Percentiles rank a stretch among this genome's conserved stretches.
These are phyloP conservation scores for Sarcophaga carnaria DNA, from an alignment of 2,888 invertebrate species.

Conservation along the genomic window DNA sequence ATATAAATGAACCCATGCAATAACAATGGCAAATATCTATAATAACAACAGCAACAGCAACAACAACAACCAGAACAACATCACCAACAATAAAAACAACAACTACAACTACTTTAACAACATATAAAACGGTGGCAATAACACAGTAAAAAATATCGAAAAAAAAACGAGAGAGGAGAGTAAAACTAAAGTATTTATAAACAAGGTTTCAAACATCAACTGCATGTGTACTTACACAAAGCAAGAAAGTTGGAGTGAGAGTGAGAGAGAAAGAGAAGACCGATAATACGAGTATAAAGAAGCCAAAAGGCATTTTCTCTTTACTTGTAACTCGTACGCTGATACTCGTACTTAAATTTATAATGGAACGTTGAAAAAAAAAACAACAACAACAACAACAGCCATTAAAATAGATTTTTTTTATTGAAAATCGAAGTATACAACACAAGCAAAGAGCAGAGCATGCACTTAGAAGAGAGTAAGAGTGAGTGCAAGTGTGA, in stretches of 20 bases:
- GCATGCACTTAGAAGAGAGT: background rate
- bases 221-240: background rate
- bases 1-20: slow-evolving; percentile 65
- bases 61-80: slow-evolving; percentile 29
- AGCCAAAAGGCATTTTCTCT: slow-evolving; percentile 63
- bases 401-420: slow-evolving; percentile 14
- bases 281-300: slow-evolving; percentile 7
- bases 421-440: background rate
- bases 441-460: background rate
- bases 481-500: background rate
- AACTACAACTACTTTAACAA: background rate
- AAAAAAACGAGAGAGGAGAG: background rate
- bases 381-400: background rate
- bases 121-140: slow-evolving; percentile 12
- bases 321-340: slow-evolving; percentile 44
- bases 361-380: background rate
- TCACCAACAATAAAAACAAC: background rate
- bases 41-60: slow-evolving; percentile 60
- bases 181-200: slow-evolving; percentile 32
- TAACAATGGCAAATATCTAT: slow-evolving; percentile 59
- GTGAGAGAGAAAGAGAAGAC: background rate
- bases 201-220: background rate
- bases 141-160: slow-evolving; percentile 3
- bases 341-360: slow-evolving; percentile 16
- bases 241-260: background rate